Evolutionary conservation across 2,888 invertebrate genomes (phyloP), one percentile per base, ranked within the genome.

Genomic region (Polyommatus icarus): DNA sequence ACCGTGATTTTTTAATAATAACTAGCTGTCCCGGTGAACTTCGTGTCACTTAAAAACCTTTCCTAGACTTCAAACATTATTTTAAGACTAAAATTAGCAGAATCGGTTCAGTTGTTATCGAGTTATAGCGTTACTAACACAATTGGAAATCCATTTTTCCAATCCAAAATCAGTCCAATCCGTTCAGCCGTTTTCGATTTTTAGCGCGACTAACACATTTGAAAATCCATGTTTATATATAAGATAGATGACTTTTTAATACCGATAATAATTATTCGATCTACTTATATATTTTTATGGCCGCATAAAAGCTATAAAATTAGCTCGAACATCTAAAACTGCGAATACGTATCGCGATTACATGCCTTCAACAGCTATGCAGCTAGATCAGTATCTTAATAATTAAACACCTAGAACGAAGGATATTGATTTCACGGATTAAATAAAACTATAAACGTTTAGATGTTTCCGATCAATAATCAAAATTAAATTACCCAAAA

Each of bases 401-500:
- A 24, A 54, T 54, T 75, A 50, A 29, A 50, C 50, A 75, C 75
- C 54, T 15, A 50, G 20, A 40, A 46, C 15, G 20, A 54, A 75
- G 75, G 54, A 50, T 29, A 75, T 54, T 18, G 50, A 71, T 77
- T 71, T 71, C 71, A 75, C 54, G 54, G 75, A 75, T 75, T 75
- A 75, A 73, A 75, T 75, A 54, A 75, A 75, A 20, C 29, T 75
- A 10, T 72, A 54, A 72, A 36, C 67, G 7, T 54, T 72, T 72
- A 77, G 32, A 46, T 40, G 71, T 71, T 79, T 36, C 77, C 78
- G 77, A 79, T 78, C 77, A 80, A 80, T 80, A 78, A 78, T 78
- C 61, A 57, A 78, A 40, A 77, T 72, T 79, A 76, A 78, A 78
- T 79, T 77, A 76, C 79, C 78, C 78, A 80, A 81, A 77, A 89